Percentiles rank a stretch among this genome's conserved stretches.
phyloP scores from a whole-genome alignment of 1,140 invertebrate genomes.

The Hypothenemus hampei region DNA sequence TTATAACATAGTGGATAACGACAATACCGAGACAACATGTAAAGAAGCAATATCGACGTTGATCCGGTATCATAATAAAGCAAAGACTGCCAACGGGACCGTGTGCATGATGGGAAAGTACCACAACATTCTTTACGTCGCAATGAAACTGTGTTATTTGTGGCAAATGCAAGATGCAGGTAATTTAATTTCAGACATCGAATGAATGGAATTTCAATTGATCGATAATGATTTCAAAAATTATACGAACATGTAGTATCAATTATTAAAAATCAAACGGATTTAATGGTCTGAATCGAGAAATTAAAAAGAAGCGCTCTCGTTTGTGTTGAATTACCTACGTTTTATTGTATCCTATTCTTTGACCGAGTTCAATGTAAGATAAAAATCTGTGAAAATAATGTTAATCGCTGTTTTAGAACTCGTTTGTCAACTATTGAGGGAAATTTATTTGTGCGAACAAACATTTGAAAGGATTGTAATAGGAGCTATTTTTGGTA shows the following conservation, averaged over 20 bases:
- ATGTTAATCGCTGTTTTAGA: conserved; percentile 12
- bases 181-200: no score
- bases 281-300: no score
- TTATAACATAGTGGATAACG: conserved; percentile 56
- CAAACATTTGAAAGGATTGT: conserved; percentile 74
- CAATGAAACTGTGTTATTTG: conserved; percentile 70
- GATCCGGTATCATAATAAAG: conserved; percentile 58
- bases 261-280: no score
- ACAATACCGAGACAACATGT: conserved; percentile 54
- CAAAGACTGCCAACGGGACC: conserved; percentile 56
- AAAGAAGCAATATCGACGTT: conserved; percentile 58
- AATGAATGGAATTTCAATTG: no score
- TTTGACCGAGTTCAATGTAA: no score
- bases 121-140: conserved; percentile 75
- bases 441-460: conserved; percentile 71
- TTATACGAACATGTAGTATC: no score
- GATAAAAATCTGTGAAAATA: not conserved
- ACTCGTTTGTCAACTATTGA: conserved; percentile 44
- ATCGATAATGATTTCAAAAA: no score
- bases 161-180: conserved; percentile 67
- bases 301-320: no score
- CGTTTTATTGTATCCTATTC: no score
- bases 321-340: no score
- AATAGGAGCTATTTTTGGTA: conserved; percentile 72
- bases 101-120: conserved; percentile 77